Percentiles rank a stretch among this genome's conserved stretches.
Evolutionary conservation across 2,113 vertebrate genomes (phyloP).

Genomic region (Vimba vimba): DNA sequence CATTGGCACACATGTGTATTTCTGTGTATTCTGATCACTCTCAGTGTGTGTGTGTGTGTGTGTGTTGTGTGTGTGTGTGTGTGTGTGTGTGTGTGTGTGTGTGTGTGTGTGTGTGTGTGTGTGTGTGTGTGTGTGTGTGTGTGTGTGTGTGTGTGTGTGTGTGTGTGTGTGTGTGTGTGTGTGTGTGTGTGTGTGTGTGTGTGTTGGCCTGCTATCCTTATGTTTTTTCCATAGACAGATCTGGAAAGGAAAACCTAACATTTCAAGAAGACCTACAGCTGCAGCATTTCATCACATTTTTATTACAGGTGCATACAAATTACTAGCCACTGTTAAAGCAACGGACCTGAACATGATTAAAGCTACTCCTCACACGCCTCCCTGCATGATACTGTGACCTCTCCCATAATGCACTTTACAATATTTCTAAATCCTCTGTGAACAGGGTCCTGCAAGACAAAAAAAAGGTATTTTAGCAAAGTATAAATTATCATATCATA

Average conservation of each 20-base stretch:
- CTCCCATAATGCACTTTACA: background rate
- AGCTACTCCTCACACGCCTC: conserved; percentile 19
- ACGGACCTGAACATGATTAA: conserved; percentile 59
- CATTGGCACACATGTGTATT: too few species aligned
- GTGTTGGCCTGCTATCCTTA: conserved; percentile 30
- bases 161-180: conserved; percentile 11
- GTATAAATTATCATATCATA: background rate
- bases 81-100: background rate
- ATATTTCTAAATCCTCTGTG: background rate
- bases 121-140: background rate
- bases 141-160: background rate
- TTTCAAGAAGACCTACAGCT: conserved; percentile 48
- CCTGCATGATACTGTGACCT: background rate
- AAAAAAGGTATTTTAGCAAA: background rate
- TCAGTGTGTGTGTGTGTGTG: background rate
- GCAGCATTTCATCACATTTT: conserved; percentile 62
- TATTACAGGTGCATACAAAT: conserved; percentile 58
- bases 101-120: conserved; percentile 7
- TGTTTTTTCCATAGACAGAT: conserved; percentile 48
- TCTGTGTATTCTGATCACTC: too few species aligned
- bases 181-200: conserved; percentile 21
- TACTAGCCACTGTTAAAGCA: conserved; percentile 31
- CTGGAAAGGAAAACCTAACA: conserved; percentile 32
- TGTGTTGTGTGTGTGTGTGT: conserved; percentile 6
- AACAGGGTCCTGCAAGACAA: background rate